Evolutionary conservation across 2,797 vertebrate genomes (phyloP).

Genomic region (Hipposideros larvatus): DNA sequence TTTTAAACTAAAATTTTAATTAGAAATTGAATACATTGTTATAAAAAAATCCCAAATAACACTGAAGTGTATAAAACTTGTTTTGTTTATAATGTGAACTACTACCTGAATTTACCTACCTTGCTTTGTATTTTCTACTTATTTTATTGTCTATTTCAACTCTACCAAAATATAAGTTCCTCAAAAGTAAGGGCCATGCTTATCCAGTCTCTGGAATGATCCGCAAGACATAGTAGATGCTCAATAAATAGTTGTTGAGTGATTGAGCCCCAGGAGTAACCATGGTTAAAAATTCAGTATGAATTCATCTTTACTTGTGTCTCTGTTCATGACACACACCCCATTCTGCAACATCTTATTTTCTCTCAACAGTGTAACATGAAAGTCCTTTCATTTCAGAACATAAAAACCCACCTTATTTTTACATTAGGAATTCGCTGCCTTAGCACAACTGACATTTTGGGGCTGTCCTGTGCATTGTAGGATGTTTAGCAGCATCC

Average conservation of each 20-base stretch:
- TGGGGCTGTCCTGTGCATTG: background rate
- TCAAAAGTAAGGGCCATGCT: background rate
- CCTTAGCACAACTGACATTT: background rate
- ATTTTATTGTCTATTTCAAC: background rate
- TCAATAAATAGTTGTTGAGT: background rate
- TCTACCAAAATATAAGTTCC: background rate
- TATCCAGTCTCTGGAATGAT: background rate
- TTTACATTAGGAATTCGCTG: background rate
- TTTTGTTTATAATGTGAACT: too few species aligned
- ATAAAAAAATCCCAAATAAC: background rate
- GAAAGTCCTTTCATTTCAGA: constrained; percentile 10
- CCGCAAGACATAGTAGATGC: background rate
- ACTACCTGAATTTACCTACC: too few species aligned
- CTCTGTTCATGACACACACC: background rate
- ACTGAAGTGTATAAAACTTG: background rate
- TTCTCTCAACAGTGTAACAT: background rate
- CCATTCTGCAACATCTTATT: background rate
- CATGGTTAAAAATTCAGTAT: background rate
- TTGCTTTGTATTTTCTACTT: too few species aligned
- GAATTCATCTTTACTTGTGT: background rate
- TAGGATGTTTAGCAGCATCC: background rate
- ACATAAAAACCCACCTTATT: background rate
- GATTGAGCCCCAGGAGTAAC: background rate
- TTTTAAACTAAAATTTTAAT: background rate
- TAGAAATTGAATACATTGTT: background rate